phyloP scores from a whole-genome alignment of 1,140 invertebrate species.

The Schmidtea mediterranea region DNA sequence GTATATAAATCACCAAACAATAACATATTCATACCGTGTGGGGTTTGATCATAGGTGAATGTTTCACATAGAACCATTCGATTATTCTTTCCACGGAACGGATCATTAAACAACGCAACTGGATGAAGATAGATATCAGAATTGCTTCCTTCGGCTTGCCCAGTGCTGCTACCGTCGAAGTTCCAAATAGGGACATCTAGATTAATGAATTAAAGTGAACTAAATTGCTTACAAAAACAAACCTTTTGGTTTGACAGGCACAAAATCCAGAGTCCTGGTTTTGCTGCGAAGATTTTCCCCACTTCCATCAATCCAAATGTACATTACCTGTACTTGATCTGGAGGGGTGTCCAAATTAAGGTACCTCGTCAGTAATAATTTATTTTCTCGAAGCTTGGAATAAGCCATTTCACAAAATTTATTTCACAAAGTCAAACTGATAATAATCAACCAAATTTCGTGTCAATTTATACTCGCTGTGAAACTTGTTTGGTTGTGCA shows the following conservation, averaged over 20 bases:
- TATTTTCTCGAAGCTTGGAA: no score
- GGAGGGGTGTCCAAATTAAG: slow-evolving; percentile 45
- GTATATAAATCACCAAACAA: no score
- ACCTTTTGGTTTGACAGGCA: slow-evolving; percentile 43
- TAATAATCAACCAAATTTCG: no score
- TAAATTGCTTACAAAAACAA: slow-evolving; percentile 13
- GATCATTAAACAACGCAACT: slow-evolving; percentile 63
- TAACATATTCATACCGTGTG: no score
- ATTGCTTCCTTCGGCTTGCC: slow-evolving; percentile 33
- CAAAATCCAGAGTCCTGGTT: slow-evolving; percentile 49
- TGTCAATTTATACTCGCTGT: no score
- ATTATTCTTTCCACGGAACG: slow-evolving; percentile 53
- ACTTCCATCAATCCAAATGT: slow-evolving; percentile 82
- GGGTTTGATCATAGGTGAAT: no score
- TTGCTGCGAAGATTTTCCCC: slow-evolving; percentile 61
- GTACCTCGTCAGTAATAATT: slow-evolving; percentile 25
- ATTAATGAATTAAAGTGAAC: no score
- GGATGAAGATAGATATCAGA: slow-evolving; percentile 67
- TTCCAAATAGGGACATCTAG: slow-evolving; percentile 69
- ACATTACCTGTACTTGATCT: slow-evolving; percentile 45
- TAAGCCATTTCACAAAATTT: no score
- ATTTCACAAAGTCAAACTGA: no score
- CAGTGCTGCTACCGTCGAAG: slow-evolving; percentile 54
- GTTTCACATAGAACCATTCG: slow-evolving; percentile 57
- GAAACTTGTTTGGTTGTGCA: no score